Evolutionary conservation across 1,140 invertebrate species (phyloP), one percentile per base, ranked within the genome.

Genomic region (Portunus trituberculatus): DNA sequence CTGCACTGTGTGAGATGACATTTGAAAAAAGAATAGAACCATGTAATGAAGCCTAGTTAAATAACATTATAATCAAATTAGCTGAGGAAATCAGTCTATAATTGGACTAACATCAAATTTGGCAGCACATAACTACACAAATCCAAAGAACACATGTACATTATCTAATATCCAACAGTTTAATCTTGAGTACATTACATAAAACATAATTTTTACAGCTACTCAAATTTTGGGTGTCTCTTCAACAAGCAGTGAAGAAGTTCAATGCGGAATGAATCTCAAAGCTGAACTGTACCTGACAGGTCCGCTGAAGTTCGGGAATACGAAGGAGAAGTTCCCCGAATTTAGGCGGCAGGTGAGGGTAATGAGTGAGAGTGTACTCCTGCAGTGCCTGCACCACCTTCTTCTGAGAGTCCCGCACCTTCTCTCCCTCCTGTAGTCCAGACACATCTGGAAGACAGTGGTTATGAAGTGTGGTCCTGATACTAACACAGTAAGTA

Each of bases 261-360:
- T 39, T 39, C 39, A 28, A n/a, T 28, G 52, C 0, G n/a, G 39
- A 39, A 8, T 2, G 20, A 39, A n/a, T 93, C 93, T 87, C 0
- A 39, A 16, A 39, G 46, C 20, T 29, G 45, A 52, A 12, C 59
- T 91, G 96, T 97, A 98, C 98, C 97, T 99, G 98, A 97, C 99
- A 99, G 96, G 99, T 99, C 96, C 99, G 97, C 97, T 99, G 98
- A 95, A 99, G 97, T 97, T 99, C 99, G 59, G 99, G 99, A 97
- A 99, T 99, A 96, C 99, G 98, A 89, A 99, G 97, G 93, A 99
- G 97, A 20, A 99, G 97, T 97, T 99, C 99, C 29, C 99, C 99
- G 97, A 99, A 99, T 97, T 99, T 99, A 93, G 98, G 98, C 83
- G 98, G 98, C 97, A 98, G 98, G 96, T 99, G 98, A 12, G 98